Base-by-base conservation (phyloP, 2,888 invertebrate genomes). In the Crepidodera aurea region DNA sequence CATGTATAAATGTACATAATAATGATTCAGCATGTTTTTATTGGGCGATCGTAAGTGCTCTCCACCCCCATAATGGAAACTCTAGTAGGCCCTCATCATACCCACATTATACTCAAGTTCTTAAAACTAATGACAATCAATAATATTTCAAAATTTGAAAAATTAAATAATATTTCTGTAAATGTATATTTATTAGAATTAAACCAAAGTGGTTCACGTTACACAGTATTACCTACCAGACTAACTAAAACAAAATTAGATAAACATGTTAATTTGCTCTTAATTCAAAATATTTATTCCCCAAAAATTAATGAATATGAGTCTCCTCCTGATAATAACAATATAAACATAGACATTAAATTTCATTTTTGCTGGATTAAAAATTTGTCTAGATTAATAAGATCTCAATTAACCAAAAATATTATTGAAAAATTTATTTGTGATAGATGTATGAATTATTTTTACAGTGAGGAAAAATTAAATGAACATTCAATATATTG, bases 1-100 rank as follows among this genome's bases (percentile, higher is more conserved):
- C 70, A 2, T 60, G 62, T 37, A 48, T 73, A n/a, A 74, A 74
- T 65, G 65, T 74, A 0, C 46, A 69, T 37, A 74, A 71, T 60
- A 7, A 60, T 12, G 73, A 73, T 60, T 27, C 62, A 25, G 51
- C 60, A 6, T 72, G 73, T 58, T 73, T 74, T 63, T 58, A 61
- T 7, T 73, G 71, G 70, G 55, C 70, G 16, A 60, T 74, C 29
- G 51, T 70, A 12, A 61, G 70, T 46, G 69, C 69, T 39, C 39
- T 74, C 15, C 60, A 64, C 48, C 69, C 69, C 2, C 59, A 60
- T 8, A 34, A 59, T 29, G 25, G 10, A n/a, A 3, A 71, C 53
- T 73, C 71, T 61, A 68, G 69, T 15, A 44, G 69, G 32, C 3
- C 10, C 2, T 29, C 5, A 8, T 29, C 29, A 29, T 29, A 29